These are phyloP conservation scores for Otocyon megalotis DNA, from an alignment of 2,113 vertebrate genomes.

Conservation along the genomic window DNA sequence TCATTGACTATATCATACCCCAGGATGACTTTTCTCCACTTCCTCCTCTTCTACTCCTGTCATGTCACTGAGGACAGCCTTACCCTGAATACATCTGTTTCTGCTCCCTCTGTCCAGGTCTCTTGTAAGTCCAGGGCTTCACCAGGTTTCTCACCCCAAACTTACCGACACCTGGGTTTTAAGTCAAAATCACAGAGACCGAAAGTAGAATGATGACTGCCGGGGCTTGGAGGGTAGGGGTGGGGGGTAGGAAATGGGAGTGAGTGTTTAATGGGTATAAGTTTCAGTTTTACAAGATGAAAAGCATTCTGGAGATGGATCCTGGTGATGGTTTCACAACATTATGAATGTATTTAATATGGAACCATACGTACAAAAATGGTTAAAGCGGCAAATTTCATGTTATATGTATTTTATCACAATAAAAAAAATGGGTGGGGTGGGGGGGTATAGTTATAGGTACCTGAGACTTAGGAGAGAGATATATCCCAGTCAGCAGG, in stretches of 20 bases:
- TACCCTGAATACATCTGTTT: neutral
- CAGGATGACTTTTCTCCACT: neutral
- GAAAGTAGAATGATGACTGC: neutral
- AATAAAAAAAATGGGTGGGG: neutral
- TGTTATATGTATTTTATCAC: neutral
- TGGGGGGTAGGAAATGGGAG: too few species aligned
- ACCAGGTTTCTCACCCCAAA: neutral
- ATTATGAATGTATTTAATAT: neutral
- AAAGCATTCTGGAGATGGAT: neutral
- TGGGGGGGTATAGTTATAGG: neutral
- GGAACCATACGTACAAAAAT: neutral
- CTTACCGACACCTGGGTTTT: neutral
- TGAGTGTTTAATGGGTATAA: neutral
- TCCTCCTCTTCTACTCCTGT: conserved; percentile 4
- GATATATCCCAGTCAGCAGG: neutral
- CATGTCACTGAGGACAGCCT: neutral
- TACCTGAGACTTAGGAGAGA: neutral
- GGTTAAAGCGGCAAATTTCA: neutral
- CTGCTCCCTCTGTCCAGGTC: neutral
- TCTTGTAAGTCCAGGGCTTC: neutral
- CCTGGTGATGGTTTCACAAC: neutral
- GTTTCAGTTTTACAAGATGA: conserved; percentile 7
- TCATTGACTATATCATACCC: neutral
- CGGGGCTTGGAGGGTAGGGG: neutral
- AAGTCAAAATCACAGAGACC: neutral